A percentile compares a stretch with the other conserved stretches of the same genome.
Evolutionary conservation across 2,888 invertebrate genomes (phyloP).

Genomic region (Branchellion lobata): DNA sequence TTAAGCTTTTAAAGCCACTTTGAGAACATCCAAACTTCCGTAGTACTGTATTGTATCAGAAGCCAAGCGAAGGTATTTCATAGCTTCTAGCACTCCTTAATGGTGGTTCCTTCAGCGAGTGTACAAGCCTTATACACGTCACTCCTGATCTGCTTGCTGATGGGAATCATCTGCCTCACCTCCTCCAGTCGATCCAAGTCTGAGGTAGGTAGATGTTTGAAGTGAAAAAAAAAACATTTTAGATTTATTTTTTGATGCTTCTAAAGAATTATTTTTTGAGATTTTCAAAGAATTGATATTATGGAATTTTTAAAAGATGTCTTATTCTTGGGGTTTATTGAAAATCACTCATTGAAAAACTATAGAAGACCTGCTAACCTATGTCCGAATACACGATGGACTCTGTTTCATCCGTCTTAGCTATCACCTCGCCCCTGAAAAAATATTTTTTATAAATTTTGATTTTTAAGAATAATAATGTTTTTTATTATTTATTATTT

Average conservation of each 20-base stretch:
- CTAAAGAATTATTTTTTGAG: neutral
- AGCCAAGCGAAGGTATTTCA: too few relatives aligned
- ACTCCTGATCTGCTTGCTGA: constrained; percentile 72
- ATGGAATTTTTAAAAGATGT: too few relatives aligned
- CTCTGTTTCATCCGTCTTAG: constrained; percentile 72
- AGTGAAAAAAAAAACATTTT: constrained; percentile 5
- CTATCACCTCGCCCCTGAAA: constrained; percentile 70
- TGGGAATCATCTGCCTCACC: constrained; percentile 81
- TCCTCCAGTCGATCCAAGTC: constrained; percentile 74
- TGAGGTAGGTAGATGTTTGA: constrained; percentile 60
- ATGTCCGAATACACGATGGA: constrained; percentile 75
- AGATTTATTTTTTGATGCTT: neutral
- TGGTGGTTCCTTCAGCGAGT: constrained; percentile 12
- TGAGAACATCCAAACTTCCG: too few relatives aligned
- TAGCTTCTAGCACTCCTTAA: constrained; percentile 6
- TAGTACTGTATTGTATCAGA: too few relatives aligned
- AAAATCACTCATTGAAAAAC: too few relatives aligned
- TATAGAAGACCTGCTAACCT: too few relatives aligned
- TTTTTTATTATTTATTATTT: too few relatives aligned
- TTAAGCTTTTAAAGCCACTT: too few relatives aligned
- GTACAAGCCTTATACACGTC: constrained; percentile 67
- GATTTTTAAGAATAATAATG: too few relatives aligned
- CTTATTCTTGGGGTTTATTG: too few relatives aligned
- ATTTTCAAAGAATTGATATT: neutral
- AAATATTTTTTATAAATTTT: constrained; percentile 1